Evolutionary conservation across 2,888 invertebrate genomes (phyloP).

Genomic region (Acleris literana): DNA sequence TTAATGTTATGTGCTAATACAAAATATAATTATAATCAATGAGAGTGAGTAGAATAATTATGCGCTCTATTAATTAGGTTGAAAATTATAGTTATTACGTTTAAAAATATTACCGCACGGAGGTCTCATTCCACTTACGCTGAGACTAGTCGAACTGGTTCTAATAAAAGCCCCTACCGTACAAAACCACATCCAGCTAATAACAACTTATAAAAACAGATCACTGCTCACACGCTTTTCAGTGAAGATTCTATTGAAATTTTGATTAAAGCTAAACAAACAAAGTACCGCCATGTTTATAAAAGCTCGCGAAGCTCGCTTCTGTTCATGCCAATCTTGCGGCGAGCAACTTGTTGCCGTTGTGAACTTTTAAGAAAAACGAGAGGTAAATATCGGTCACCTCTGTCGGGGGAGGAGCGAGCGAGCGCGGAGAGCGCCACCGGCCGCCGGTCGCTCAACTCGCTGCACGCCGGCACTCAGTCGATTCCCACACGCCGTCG

Average conservation of each 20-base stretch:
- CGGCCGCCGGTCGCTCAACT: conserved; percentile 75
- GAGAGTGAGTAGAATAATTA: not conserved
- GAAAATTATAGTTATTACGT: not conserved
- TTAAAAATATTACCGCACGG: not conserved
- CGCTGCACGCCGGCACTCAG: conserved; percentile 68
- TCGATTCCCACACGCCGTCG: conserved; percentile 62
- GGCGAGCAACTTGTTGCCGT: conserved; percentile 82
- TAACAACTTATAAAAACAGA: conserved; percentile 24
- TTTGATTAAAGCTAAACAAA: conserved; percentile 80
- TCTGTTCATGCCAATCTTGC: conserved; percentile 82
- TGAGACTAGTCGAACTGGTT: conserved; percentile 18
- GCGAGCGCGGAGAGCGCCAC: conserved; percentile 71
- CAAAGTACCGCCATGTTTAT: conserved; percentile 81
- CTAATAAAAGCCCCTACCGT: conserved; percentile 9
- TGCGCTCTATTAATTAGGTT: not conserved
- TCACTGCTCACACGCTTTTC: conserved; percentile 58
- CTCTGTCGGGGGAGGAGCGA: conserved; percentile 79
- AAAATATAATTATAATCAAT: not conserved
- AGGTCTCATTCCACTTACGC: not conserved
- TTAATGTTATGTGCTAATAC: not conserved
- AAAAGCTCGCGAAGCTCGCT: conserved; percentile 82
- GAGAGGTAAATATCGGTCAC: conserved; percentile 64
- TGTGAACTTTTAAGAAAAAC: conserved; percentile 73
- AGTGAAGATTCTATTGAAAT: conserved; percentile 62
- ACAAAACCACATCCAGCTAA: conserved; percentile 25